Percentiles rank a stretch among this genome's conserved stretches.
Conservation (phyloP, 64 coral and sea anemone genomes). For the Platygyra sinensis region DNA sequence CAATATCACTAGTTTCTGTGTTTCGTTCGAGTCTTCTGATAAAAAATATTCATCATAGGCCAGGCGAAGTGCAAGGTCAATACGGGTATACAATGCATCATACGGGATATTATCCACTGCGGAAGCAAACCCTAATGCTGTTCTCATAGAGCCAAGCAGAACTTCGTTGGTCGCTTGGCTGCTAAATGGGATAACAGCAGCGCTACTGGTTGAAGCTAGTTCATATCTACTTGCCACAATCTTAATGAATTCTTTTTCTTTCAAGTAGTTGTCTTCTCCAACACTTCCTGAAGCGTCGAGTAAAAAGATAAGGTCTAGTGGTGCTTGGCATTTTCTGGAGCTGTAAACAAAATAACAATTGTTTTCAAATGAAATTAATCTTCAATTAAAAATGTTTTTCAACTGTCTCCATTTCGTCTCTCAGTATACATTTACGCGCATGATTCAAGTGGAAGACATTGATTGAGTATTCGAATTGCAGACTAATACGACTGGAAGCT, state of each 20-base stretch:
- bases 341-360: neutral
- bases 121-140: neutral
- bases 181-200: neutral
- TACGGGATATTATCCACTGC: slow-evolving; percentile 3
- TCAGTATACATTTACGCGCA: too few species aligned
- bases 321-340: slow-evolving; percentile 12
- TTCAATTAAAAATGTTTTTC: too few species aligned
- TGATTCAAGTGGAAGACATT: too few species aligned
- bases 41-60: slow-evolving; percentile 12
- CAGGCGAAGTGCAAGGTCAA: neutral
- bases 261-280: neutral
- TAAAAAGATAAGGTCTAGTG: neutral
- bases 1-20: slow-evolving; percentile 6
- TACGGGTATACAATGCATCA: neutral
- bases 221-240: slow-evolving; percentile 13
- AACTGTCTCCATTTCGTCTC: too few species aligned
- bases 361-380: too few species aligned
- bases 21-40: neutral
- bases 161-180: neutral
- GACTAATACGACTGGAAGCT: too few species aligned
- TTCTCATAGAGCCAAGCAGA: neutral
- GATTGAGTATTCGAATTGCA: too few species aligned
- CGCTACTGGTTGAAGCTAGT: neutral
- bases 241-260: slow-evolving; percentile 8
- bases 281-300: slow-evolving; percentile 15